Conservation (phyloP, 2,797 vertebrate species). For the Mallotus villosus region DNA sequence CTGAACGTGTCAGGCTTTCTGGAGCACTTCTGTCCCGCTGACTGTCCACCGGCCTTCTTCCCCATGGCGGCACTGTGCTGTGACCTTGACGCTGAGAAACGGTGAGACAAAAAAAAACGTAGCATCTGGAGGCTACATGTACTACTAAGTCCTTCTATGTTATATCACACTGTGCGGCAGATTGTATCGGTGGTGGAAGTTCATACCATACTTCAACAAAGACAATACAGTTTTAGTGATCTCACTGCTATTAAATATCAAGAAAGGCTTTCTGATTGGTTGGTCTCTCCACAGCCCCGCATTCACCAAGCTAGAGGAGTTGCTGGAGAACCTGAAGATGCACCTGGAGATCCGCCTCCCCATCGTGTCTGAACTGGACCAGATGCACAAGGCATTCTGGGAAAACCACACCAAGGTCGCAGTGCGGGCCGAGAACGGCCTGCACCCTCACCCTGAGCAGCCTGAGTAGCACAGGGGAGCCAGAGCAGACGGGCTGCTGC, state of each 20-base stretch:
- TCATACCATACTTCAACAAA: too few relatives aligned
- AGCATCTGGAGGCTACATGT: neutral
- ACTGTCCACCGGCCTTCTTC: conserved; percentile 90
- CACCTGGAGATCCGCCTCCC: conserved; percentile 89
- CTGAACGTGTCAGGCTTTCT: conserved; percentile 92
- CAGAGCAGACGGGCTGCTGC: neutral
- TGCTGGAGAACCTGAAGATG: conserved; percentile 92
- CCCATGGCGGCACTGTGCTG: conserved; percentile 92
- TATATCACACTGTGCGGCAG: neutral
- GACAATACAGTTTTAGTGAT: too few relatives aligned
- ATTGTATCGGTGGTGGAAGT: neutral
- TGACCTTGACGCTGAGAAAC: conserved; percentile 92
- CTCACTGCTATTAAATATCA: neutral
- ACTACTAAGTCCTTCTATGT: neutral
- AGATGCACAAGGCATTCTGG: conserved; percentile 86
- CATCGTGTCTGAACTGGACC: conserved; percentile 86
- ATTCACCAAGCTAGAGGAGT: conserved; percentile 90
- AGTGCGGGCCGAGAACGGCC: conserved; percentile 72
- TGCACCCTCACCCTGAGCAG: conserved; percentile 70
- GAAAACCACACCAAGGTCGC: conserved; percentile 68
- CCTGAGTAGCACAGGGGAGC: conserved; percentile 18
- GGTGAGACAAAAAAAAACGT: conserved; percentile 73
- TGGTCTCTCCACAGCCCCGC: conserved; percentile 75
- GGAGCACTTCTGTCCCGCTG: conserved; percentile 87
- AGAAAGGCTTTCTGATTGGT: neutral